Evolutionary conservation across 2,797 vertebrate species (phyloP).

Genomic region (Cyprinodon diabolis): DNA sequence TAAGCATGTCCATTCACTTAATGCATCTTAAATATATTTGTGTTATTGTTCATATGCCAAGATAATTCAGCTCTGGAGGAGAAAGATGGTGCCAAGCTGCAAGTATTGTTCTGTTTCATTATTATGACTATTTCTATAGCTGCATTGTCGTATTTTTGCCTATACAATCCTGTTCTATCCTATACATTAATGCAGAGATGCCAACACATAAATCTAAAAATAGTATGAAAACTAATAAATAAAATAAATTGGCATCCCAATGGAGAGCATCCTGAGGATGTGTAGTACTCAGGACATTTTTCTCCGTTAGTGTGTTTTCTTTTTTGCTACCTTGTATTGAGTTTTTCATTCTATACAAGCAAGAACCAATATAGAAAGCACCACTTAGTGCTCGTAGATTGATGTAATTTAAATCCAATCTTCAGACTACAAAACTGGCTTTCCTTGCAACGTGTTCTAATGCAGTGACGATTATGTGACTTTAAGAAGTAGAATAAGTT

Average conservation of each 20-base stretch:
- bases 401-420: constrained; percentile 11
- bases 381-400: constrained; percentile 4
- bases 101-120: background rate
- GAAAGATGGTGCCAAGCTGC: constrained; percentile 7
- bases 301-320: constrained; percentile 10
- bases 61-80: background rate
- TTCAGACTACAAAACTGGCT: background rate
- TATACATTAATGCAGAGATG: background rate
- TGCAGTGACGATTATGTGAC: background rate
- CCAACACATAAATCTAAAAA: constrained; percentile 20
- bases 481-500: background rate
- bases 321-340: constrained; percentile 1
- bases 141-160: constrained; percentile 18
- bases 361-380: constrained; percentile 4
- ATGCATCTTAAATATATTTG: too few relatives aligned
- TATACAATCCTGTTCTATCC: background rate
- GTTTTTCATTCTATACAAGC: constrained; percentile 5
- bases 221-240: constrained; percentile 40
- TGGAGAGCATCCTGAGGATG: constrained; percentile 16
- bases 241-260: constrained; percentile 25
- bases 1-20: too few relatives aligned
- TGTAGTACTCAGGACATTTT: constrained; percentile 17
- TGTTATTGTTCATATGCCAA: too few relatives aligned
- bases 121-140: constrained; percentile 43
- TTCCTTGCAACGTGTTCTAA: background rate